These are phyloP conservation scores for Meda fulgida DNA, from an alignment of 2,797 vertebrate genomes.

Conservation along the genomic window DNA sequence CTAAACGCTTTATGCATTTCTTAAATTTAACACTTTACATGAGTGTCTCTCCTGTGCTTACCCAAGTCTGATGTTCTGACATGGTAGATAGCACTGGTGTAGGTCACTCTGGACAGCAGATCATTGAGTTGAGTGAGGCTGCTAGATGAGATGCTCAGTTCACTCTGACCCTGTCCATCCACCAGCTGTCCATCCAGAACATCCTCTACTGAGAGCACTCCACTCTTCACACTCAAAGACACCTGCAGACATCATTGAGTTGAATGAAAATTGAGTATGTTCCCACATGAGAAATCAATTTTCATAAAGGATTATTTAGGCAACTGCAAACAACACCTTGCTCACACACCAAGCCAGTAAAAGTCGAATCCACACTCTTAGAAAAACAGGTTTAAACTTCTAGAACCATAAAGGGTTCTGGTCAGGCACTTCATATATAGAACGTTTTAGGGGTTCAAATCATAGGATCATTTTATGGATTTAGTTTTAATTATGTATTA, in stretches of 20 bases:
- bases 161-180: slow-evolving; percentile 65
- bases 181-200: slow-evolving; percentile 65
- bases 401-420: no score
- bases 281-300: no score
- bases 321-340: background rate
- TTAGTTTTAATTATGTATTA: no score
- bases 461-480: no score
- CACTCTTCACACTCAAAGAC: slow-evolving; percentile 70
- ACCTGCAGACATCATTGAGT: slow-evolving; percentile 62
- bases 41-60: slow-evolving; percentile 52
- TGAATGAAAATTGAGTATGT: background rate
- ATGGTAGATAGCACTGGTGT: slow-evolving; percentile 73
- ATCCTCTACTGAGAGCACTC: slow-evolving; percentile 68
- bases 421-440: no score
- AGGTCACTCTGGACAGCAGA: slow-evolving; percentile 70
- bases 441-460: no score
- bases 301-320: background rate
- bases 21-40: no score
- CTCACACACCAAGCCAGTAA: background rate
- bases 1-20: no score
- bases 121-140: slow-evolving; percentile 66
- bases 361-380: background rate
- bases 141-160: slow-evolving; percentile 65
- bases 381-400: no score
- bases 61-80: slow-evolving; percentile 69